phyloP scores from a whole-genome alignment of 2,888 invertebrate genomes.

The Cyaniris semiargus region DNA sequence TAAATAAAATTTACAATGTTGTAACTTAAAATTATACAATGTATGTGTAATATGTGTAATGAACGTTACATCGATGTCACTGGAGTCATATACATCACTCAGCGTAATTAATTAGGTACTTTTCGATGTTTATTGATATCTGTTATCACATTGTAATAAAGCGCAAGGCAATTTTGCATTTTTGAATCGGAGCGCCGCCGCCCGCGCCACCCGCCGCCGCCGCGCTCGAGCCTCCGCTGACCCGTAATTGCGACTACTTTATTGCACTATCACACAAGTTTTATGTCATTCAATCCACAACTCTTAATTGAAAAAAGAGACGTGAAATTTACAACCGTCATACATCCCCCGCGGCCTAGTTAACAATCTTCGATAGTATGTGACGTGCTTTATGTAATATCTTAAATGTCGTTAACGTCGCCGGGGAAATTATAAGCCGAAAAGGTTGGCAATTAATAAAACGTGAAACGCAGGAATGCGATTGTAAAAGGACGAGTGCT shows the following conservation, averaged over 20 bases:
- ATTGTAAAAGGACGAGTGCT: constrained; percentile 9
- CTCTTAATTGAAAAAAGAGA: constrained; percentile 78
- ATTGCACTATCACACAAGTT: constrained; percentile 74
- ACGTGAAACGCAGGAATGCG: constrained; percentile 11
- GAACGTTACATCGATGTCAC: constrained; percentile 1
- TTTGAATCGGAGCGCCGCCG: constrained; percentile 21
- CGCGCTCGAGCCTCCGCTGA: constrained; percentile 56
- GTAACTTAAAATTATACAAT: no score
- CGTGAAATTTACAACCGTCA: constrained; percentile 74
- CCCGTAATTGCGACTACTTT: constrained; percentile 75
- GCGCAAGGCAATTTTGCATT: constrained; percentile 28
- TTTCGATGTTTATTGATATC: constrained; percentile 26
- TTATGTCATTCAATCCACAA: constrained; percentile 77
- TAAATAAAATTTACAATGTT: no score
- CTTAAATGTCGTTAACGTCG: not conserved
- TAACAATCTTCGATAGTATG: constrained; percentile 47
- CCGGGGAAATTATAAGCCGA: not conserved
- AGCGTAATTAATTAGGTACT: constrained; percentile 20
- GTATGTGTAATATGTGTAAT: no score
- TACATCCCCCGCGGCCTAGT: constrained; percentile 67
- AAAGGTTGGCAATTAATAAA: constrained; percentile 25
- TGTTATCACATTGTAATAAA: constrained; percentile 31
- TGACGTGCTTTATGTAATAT: constrained; percentile 27
- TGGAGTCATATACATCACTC: constrained; percentile 10
- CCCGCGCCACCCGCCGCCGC: not conserved